Evolutionary conservation across 2,797 vertebrate genomes (phyloP), one percentile per base, ranked within the genome.

Genomic region (Cuniculus paca): DNA sequence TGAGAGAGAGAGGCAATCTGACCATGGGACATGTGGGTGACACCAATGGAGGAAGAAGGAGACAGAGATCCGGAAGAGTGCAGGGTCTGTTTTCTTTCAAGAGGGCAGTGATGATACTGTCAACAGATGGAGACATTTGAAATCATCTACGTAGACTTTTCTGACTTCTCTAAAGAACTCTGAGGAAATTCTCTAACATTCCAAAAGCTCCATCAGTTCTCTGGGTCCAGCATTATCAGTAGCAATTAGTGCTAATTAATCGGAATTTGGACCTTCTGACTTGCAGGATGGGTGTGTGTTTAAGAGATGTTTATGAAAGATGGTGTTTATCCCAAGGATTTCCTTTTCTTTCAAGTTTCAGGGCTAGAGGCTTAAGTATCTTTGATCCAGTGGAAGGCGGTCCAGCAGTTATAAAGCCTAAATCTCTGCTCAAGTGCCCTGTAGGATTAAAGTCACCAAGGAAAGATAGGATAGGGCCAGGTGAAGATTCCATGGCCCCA

Each of bases 251-350:
- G 82, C 86, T 97, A 95, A 97, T 96, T 97, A 94, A 86, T 85
- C 90, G 93, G 94, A 93, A 96, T 92, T 94, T 94, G 85, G 81
- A 95, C 93, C 78, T 96, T 78, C 88, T 77, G 48, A 65, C 90
- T 95, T 80, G 78, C 84, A 96, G 96, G 97, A 97, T 97, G 97
- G 93, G 95, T 92, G 93, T 97, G 95, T 96, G 83, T 96, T 88
- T 60, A 92, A 95, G 79, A 96, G 88, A 95, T 97, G 97, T 96
- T 97, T 97, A 94, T 96, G 94, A 95, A 95, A 94, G 93, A 91
- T 92, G 94, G 82, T 97, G 97, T 96, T 97, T 97, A 97, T 96
- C 96, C 94, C 81, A 65, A 89, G 97, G 96, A 97, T 97, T 97
- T 97, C 97, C 97, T 96, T 93, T 96, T 93, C 97, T 95, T 96